Evolutionary conservation across 2,113 vertebrate species (phyloP).

Genomic region (Melanotaenia duboulayi): DNA sequence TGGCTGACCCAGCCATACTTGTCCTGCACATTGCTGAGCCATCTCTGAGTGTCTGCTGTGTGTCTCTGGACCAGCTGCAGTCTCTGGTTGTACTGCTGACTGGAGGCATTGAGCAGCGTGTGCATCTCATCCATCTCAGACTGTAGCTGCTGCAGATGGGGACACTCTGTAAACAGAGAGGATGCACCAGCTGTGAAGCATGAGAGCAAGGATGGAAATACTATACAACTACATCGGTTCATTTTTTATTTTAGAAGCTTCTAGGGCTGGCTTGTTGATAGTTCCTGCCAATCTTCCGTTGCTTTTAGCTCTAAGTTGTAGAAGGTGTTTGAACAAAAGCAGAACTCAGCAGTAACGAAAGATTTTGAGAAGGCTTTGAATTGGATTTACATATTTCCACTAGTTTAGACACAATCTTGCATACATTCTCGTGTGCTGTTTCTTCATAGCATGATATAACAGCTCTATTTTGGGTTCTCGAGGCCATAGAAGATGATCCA

Average conservation of each 20-base stretch:
- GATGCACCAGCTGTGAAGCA: not conserved
- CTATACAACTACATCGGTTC: not conserved
- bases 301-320: too few relatives aligned
- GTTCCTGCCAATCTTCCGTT: too few relatives aligned
- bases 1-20: slow-evolving; percentile 86
- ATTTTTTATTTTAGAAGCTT: not conserved
- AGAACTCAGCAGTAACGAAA: too few relatives aligned
- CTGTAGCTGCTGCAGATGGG: slow-evolving; percentile 80
- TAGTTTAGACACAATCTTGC: too few relatives aligned
- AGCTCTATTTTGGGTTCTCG: too few relatives aligned
- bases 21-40: slow-evolving; percentile 82
- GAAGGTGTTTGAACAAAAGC: too few relatives aligned
- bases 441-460: too few relatives aligned
- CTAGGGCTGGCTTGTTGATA: too few relatives aligned
- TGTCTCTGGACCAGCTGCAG: slow-evolving; percentile 84
- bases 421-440: too few relatives aligned
- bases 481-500: too few relatives aligned
- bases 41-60: slow-evolving; percentile 80
- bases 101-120: slow-evolving; percentile 84
- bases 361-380: too few relatives aligned
- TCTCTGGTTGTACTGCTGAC: slow-evolving; percentile 84
- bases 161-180: slow-evolving; percentile 80
- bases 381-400: too few relatives aligned
- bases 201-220: not conserved
- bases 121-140: slow-evolving; percentile 83